These are phyloP conservation scores for Hyperoplus immaculatus DNA, from an alignment of 2,797 vertebrate genomes.

Conservation along the genomic window DNA sequence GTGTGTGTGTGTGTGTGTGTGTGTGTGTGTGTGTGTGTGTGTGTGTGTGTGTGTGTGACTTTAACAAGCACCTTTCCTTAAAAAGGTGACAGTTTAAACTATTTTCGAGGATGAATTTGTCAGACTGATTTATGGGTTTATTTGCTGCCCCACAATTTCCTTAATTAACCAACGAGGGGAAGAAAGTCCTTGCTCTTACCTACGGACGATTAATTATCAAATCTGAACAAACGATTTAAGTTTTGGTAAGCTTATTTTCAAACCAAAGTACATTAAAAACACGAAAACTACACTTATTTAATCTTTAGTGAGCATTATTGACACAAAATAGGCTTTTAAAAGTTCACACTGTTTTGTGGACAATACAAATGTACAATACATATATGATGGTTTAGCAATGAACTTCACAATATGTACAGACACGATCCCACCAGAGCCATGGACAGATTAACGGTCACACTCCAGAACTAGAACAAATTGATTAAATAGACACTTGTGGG, in stretches of 20 bases:
- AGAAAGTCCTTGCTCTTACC: neutral
- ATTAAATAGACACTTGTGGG: neutral
- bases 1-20: too few relatives aligned
- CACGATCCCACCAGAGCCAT: constrained; percentile 7
- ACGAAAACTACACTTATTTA: neutral
- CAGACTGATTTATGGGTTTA: neutral
- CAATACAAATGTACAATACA: neutral
- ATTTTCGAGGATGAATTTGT: too few relatives aligned
- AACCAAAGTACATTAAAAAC: neutral
- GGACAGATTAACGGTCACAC: constrained; percentile 5
- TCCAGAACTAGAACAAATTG: neutral
- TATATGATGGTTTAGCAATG: neutral
- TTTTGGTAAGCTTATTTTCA: constrained; percentile 8
- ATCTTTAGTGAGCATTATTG: neutral
- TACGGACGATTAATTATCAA: neutral
- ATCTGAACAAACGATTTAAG: neutral
- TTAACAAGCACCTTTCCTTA: too few relatives aligned
- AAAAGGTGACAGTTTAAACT: too few relatives aligned
- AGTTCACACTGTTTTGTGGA: neutral
- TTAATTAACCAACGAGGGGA: neutral
- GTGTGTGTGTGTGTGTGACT: too few relatives aligned
- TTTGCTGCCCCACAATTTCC: neutral
- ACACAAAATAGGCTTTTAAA: neutral
- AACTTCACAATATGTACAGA: neutral
- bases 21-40: too few relatives aligned